Percentiles rank a stretch among this genome's conserved stretches.
phyloP scores from a whole-genome alignment of 2,888 invertebrate species.

The Conistra vaccinii region DNA sequence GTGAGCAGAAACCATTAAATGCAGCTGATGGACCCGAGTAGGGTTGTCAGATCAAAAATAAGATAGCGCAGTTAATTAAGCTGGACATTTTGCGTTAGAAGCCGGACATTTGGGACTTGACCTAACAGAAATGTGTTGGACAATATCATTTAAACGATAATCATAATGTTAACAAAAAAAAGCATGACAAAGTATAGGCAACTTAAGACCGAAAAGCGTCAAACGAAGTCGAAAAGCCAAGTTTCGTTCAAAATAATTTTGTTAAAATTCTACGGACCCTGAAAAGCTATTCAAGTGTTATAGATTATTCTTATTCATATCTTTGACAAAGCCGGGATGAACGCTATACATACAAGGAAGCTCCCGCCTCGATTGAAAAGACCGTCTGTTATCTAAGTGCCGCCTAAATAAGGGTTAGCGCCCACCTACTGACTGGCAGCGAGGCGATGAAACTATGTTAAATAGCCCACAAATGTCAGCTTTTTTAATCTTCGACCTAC shows the following conservation, averaged over 20 bases:
- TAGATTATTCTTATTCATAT: conserved; percentile 63
- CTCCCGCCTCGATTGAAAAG: conserved; percentile 53
- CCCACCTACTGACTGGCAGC: conserved; percentile 10
- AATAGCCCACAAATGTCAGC: background rate
- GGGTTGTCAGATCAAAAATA: conserved; percentile 54
- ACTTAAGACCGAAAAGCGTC: background rate
- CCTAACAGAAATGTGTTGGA: conserved; percentile 14
- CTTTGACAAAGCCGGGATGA: conserved; percentile 54
- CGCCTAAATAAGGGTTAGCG: conserved; percentile 33
- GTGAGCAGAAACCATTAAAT: conserved; percentile 59
- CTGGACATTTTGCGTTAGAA: conserved; percentile 28
- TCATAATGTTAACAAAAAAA: background rate
- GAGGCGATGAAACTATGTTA: conserved; percentile 4
- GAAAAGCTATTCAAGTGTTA: conserved; percentile 60
- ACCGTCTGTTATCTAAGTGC: conserved; percentile 58
- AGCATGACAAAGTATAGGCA: background rate
- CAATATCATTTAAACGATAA: background rate
- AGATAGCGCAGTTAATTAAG: conserved; percentile 53
- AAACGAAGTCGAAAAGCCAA: conserved; percentile 9
- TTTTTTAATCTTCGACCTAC: background rate
- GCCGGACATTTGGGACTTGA: conserved; percentile 19
- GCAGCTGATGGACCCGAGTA: conserved; percentile 47
- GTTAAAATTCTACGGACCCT: conserved; percentile 30
- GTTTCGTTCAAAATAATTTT: conserved; percentile 14
- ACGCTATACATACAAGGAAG: conserved; percentile 53